These are phyloP conservation scores for Furcifer pardalis DNA, from an alignment of 2,797 vertebrate genomes.

Conservation along the genomic window DNA sequence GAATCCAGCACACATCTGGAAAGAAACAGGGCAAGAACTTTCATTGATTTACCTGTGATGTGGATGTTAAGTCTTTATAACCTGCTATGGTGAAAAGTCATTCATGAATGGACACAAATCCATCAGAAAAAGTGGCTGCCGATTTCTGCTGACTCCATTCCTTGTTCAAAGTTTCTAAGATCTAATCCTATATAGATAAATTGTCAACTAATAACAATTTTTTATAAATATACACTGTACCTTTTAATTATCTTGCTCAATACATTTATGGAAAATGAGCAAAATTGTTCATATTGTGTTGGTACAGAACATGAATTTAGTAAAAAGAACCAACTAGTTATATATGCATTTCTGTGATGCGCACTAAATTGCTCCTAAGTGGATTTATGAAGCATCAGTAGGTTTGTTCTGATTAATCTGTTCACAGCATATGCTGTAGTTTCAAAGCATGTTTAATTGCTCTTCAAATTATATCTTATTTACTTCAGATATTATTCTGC, in stretches of 20 bases:
- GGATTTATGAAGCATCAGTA: background rate
- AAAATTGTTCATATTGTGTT: background rate
- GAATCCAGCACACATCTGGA: too few species aligned
- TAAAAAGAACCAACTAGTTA: background rate
- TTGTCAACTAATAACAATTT: background rate
- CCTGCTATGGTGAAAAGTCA: background rate
- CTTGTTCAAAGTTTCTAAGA: background rate
- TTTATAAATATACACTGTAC: background rate
- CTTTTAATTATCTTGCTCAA: background rate
- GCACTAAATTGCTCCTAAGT: conserved; percentile 18
- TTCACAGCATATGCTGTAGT: background rate
- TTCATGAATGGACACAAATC: background rate
- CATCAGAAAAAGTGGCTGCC: background rate
- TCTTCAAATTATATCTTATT: background rate
- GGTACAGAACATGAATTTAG: conserved; percentile 6
- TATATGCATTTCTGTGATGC: conserved; percentile 14
- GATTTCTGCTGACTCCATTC: background rate
- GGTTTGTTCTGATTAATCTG: conserved; percentile 14
- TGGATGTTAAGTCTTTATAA: conserved; percentile 42
- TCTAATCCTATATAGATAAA: background rate
- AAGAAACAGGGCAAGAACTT: background rate
- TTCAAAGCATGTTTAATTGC: conserved; percentile 22
- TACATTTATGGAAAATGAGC: background rate
- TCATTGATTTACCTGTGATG: background rate
- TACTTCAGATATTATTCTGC: background rate